phyloP scores from a whole-genome alignment of 2,113 vertebrate genomes.

The Ovis canadensis region DNA sequence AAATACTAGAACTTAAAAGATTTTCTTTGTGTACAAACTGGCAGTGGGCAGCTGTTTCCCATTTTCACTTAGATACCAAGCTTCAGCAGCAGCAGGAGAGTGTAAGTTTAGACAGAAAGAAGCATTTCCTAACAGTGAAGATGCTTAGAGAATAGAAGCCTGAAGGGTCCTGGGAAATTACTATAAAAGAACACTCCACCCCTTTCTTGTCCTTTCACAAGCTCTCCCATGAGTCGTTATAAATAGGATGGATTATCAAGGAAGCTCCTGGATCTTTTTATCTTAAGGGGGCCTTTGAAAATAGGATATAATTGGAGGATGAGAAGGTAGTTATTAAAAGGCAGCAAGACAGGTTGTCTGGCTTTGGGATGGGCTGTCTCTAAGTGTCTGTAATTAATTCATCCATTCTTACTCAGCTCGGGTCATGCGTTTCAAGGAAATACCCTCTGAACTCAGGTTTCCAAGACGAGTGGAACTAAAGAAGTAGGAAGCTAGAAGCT shows the following conservation, averaged over 20 bases:
- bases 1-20: neutral
- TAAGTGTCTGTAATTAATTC: slow-evolving; percentile 2
- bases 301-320: slow-evolving; percentile 10
- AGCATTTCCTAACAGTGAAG: neutral
- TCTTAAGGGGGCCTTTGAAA: slow-evolving; percentile 55
- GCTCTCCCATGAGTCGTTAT: neutral
- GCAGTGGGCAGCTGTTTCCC: neutral
- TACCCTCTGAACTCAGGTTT: neutral
- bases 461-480: neutral
- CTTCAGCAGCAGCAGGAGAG: neutral
- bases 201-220: neutral
- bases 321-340: slow-evolving; percentile 45
- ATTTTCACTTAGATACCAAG: neutral
- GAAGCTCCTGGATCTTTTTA: slow-evolving; percentile 34
- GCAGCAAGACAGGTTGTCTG: neutral
- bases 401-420: neutral
- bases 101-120: neutral
- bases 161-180: neutral
- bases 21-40: neutral
- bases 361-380: neutral
- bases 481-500: neutral
- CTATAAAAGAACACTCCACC: neutral
- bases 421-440: neutral
- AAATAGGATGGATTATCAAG: slow-evolving; percentile 24
- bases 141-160: neutral